A percentile compares a stretch with the other conserved stretches of the same genome.
Conservation (phyloP, 2,113 vertebrate species). For the Triplophysa dalaica region DNA sequence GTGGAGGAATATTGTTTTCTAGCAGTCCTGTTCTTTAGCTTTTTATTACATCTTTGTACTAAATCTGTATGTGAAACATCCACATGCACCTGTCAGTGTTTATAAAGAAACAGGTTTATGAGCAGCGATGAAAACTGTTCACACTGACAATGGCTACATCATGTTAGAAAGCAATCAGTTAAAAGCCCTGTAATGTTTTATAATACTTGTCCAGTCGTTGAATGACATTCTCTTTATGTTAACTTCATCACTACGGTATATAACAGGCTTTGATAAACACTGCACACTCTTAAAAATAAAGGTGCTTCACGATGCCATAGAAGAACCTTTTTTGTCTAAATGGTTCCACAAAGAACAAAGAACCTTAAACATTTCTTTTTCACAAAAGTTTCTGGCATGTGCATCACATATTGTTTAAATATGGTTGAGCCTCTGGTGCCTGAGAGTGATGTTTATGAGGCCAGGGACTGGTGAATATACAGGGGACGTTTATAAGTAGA, state of each 20-base stretch:
- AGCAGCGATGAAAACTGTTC: slow-evolving; percentile 45
- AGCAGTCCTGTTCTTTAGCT: slow-evolving; percentile 27
- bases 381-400: slow-evolving; percentile 57
- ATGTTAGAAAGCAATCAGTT: slow-evolving; percentile 26
- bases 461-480: slow-evolving; percentile 59
- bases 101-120: slow-evolving; percentile 52
- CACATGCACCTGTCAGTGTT: slow-evolving; percentile 61
- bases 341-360: too few species aligned
- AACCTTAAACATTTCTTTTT: too few species aligned
- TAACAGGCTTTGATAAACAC: background rate
- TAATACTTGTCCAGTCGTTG: background rate
- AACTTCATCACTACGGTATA: too few species aligned
- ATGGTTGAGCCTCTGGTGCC: slow-evolving; percentile 39
- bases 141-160: background rate
- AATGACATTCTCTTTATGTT: too few species aligned
- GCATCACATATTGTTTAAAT: slow-evolving; percentile 41
- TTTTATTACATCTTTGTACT: slow-evolving; percentile 40
- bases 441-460: slow-evolving; percentile 65
- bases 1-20: slow-evolving; percentile 35
- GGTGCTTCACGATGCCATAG: too few species aligned
- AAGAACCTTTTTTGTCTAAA: too few species aligned
- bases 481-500: slow-evolving; percentile 67
- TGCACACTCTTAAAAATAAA: background rate
- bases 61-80: slow-evolving; percentile 52
- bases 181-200: background rate